phyloP scores from a whole-genome alignment of 1,140 invertebrate genomes.

The Micrasema longulum region DNA sequence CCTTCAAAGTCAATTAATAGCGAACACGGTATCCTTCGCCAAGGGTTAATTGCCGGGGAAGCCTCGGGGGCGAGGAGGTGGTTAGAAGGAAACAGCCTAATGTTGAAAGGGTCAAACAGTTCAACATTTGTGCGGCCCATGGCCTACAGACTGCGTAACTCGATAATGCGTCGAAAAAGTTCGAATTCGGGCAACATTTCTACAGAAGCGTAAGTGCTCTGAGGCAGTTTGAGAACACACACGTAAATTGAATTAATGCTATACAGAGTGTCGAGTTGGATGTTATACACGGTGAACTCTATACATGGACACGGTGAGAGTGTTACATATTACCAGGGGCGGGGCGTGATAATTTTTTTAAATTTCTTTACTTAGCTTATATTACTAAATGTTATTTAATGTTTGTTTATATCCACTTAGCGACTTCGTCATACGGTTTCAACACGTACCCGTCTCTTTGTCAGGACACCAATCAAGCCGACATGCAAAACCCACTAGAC shows the following conservation, averaged over 20 bases:
- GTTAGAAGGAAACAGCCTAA: neutral
- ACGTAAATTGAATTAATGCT: conserved; percentile 34
- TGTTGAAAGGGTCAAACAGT: conserved; percentile 6
- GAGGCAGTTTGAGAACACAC: conserved; percentile 34
- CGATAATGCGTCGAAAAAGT: conserved; percentile 36
- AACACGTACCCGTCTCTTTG: too few species aligned
- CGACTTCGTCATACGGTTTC: too few species aligned
- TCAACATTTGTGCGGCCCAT: conserved; percentile 12
- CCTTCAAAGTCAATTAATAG: conserved; percentile 41
- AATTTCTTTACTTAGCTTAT: neutral
- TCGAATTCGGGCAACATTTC: conserved; percentile 20
- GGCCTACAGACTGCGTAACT: conserved; percentile 20
- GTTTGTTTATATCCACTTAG: too few species aligned
- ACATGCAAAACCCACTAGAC: too few species aligned
- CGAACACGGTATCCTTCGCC: conserved; percentile 32
- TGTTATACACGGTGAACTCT: conserved; percentile 1
- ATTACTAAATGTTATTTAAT: conserved; percentile 10
- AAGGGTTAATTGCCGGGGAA: conserved; percentile 32
- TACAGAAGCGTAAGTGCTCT: conserved; percentile 24
- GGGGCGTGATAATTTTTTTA: neutral
- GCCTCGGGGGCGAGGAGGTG: conserved; percentile 13
- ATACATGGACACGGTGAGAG: neutral
- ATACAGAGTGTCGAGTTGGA: neutral
- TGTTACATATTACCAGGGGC: neutral
- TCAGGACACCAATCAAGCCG: too few species aligned